Percentiles rank a stretch among this genome's conserved stretches.
Conservation (phyloP, 1,140 invertebrate species). For the Lineus longissimus region DNA sequence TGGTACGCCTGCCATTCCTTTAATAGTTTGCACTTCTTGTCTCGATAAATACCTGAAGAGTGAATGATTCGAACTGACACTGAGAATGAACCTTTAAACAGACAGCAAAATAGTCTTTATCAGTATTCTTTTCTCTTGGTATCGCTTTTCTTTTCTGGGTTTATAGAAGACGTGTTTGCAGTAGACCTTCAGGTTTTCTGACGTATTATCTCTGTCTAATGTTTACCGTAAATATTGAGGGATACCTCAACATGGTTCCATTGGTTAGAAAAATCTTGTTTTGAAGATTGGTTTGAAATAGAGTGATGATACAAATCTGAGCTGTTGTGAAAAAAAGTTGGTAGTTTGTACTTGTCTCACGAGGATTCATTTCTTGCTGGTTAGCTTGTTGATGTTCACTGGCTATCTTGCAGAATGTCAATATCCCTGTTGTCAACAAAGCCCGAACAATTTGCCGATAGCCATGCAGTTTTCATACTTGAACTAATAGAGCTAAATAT, state of each 20-base stretch:
- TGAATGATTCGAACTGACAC: not conserved
- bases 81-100: not conserved
- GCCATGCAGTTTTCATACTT: not conserved
- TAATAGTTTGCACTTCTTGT: not conserved
- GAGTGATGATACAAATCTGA: too few relatives aligned
- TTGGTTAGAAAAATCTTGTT: too few relatives aligned
- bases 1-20: slow-evolving; percentile 9
- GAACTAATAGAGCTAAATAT: not conserved
- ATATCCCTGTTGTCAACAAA: too few relatives aligned
- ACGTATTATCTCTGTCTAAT: not conserved
- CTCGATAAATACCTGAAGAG: slow-evolving; percentile 8
- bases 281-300: too few relatives aligned
- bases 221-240: not conserved
- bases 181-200: not conserved
- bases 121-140: not conserved
- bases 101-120: slow-evolving; percentile 1
- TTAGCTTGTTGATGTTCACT: too few relatives aligned
- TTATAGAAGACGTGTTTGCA: not conserved
- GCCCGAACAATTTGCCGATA: too few relatives aligned
- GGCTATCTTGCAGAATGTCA: too few relatives aligned
- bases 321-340: too few relatives aligned
- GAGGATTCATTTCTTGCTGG: too few relatives aligned
- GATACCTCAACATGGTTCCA: too few relatives aligned
- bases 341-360: too few relatives aligned
- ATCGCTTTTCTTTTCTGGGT: not conserved